Conservation (phyloP, 2,113 vertebrate species). For the Mormyrus iriodes region DNA sequence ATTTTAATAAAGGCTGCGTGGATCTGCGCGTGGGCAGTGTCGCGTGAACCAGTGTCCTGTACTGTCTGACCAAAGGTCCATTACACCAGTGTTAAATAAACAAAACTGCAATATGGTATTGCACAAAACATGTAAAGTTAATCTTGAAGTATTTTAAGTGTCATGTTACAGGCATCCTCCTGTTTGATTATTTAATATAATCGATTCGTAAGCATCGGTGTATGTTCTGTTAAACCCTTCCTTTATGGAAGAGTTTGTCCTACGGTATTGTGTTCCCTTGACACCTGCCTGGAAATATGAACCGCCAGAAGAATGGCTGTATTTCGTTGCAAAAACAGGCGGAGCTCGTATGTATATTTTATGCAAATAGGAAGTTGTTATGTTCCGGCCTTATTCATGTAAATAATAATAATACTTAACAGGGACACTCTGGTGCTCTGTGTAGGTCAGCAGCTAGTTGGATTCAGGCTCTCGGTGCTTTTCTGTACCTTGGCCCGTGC, state of each 20-base stretch:
- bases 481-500: background rate
- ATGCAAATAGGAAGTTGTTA: constrained; percentile 10
- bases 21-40: background rate
- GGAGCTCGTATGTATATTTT: constrained; percentile 13
- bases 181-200: background rate
- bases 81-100: background rate
- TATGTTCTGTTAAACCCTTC: background rate
- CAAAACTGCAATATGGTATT: background rate
- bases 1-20: background rate
- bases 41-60: background rate
- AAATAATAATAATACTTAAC: background rate
- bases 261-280: background rate
- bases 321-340: constrained; percentile 11
- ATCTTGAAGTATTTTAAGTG: background rate
- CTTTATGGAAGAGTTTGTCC: background rate
- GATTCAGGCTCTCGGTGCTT: background rate
- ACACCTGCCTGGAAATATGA: background rate
- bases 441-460: background rate
- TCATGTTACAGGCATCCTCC: background rate
- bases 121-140: background rate
- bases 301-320: background rate
- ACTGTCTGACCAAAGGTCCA: background rate
- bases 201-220: background rate
- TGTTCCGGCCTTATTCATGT: background rate
- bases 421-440: background rate